Percentiles rank a stretch among this genome's conserved stretches.
Evolutionary conservation across 2,797 vertebrate genomes (phyloP).

Genomic region (Aulostomus chinensis): DNA sequence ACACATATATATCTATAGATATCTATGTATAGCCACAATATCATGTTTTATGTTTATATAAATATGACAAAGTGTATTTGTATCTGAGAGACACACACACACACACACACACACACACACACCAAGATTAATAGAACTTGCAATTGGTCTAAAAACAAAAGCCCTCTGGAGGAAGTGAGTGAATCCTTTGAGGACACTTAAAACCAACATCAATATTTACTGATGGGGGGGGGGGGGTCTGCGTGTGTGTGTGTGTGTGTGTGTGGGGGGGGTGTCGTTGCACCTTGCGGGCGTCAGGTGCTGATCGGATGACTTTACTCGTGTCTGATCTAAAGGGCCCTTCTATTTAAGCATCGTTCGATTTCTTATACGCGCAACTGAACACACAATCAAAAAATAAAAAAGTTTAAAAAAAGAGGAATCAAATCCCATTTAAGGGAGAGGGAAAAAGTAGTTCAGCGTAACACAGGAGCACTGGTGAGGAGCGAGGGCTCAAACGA

Average conservation of each 20-base stretch:
- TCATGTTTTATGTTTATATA: too few species aligned
- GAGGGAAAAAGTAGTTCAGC: too few species aligned
- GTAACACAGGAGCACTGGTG: too few species aligned
- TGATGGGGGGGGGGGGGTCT: constrained; percentile 67
- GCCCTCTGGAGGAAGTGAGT: constrained; percentile 39
- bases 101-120: neutral
- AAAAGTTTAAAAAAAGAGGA: neutral
- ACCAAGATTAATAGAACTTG: neutral
- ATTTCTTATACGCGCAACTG: neutral
- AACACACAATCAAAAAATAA: neutral
- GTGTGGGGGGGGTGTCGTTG: constrained; percentile 50
- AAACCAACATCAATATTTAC: constrained; percentile 75
- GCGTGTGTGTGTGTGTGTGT: too few species aligned
- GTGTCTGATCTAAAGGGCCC: constrained; percentile 33
- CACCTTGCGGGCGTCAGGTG: constrained; percentile 64
- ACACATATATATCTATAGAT: too few species aligned
- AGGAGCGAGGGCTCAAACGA: too few species aligned
- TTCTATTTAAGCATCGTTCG: neutral
- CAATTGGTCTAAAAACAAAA: constrained; percentile 52
- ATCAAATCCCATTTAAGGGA: too few species aligned
- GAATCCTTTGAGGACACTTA: constrained; percentile 71
- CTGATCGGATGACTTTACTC: constrained; percentile 37
- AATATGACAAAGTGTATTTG: too few species aligned
- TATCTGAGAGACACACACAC: neutral
- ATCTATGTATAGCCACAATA: too few species aligned